Evolutionary conservation across 1,140 invertebrate species (phyloP), one percentile per base, ranked within the genome.

Genomic region (Zaprionus ornatus): DNA sequence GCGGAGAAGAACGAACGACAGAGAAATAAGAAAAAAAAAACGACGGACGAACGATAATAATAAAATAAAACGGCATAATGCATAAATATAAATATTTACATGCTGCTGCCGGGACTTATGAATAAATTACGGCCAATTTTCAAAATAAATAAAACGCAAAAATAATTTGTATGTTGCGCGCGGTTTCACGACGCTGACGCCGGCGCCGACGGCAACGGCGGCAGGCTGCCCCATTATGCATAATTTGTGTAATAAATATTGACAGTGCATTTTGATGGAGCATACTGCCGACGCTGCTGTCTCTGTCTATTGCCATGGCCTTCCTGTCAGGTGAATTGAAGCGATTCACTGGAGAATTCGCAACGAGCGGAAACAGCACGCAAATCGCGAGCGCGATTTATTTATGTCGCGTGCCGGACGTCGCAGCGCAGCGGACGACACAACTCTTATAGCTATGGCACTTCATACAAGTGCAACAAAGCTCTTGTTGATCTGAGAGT

Each of bases 61-160:
- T 76, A 74, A 57, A 68, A 76, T 50, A 57, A 70, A 71, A 66
- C 75, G 70, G 64, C 83, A 87, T 87, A 80, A 82, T 87, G 77
- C 83, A 87, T 87, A 77, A 87, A 87, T 87, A 87, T 87, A 87
- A 87, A 87, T 85, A 87, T 87, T 87, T 82, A 87, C 83, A 87
- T 74, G 72, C 79, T 74, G 72, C 79, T 76, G 48, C 62, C 68
- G 77, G 73, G 83, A 87, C 72, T 87, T 87, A 82, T 87, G 83
- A 87, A 87, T 87, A 87, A 87, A 87, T 87, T 87, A 87, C 60
- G 83, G 77, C 73, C 83, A 87, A 87, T 87, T 87, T 87, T 87
- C 83, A 87, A 87, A 87, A 87, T 87, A 87, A 87, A 87, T 87
- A 87, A 87, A 87, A 88, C 79, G 80, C 67, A 88, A 88, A 87